phyloP scores from a whole-genome alignment of 2,797 vertebrate genomes.

The Sebastes elongatus region DNA sequence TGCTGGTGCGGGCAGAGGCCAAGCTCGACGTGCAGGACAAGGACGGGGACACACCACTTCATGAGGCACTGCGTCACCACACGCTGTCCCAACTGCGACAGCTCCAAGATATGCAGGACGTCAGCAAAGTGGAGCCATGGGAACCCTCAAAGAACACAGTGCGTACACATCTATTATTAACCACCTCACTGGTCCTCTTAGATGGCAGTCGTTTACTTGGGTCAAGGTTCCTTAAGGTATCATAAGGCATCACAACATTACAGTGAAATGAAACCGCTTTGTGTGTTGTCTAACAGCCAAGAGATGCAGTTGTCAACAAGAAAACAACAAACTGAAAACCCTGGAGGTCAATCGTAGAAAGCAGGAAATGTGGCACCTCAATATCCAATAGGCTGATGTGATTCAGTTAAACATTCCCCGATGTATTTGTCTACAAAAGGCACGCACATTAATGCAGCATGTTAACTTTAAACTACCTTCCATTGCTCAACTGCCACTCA shows the following conservation, averaged over 20 bases:
- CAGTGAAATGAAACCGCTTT: neutral
- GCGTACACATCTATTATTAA: constrained; percentile 55
- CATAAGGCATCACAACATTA: neutral
- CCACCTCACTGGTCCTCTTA: neutral
- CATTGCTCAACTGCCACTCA: neutral
- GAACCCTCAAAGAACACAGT: constrained; percentile 99
- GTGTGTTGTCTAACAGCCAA: neutral
- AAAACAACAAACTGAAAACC: neutral
- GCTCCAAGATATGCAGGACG: constrained; percentile 99
- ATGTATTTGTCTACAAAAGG: neutral
- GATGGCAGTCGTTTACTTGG: neutral
- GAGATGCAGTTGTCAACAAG: neutral
- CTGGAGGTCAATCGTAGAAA: neutral
- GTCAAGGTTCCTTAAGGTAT: constrained; percentile 4
- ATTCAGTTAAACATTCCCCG: neutral
- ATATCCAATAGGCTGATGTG: neutral
- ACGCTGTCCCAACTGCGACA: constrained; percentile 97
- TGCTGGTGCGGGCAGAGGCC: constrained; percentile 96
- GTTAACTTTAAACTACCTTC: neutral
- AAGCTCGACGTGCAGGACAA: constrained; percentile 99
- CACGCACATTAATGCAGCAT: neutral
- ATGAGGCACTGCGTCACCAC: constrained; percentile 97
- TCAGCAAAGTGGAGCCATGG: constrained; percentile 99
- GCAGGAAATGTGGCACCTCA: neutral
- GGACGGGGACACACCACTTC: constrained; percentile 97